A percentile compares a stretch with the other conserved stretches of the same genome.
phyloP scores from a whole-genome alignment of 92 coral and sea anemone genomes.

The Porites lobata region DNA sequence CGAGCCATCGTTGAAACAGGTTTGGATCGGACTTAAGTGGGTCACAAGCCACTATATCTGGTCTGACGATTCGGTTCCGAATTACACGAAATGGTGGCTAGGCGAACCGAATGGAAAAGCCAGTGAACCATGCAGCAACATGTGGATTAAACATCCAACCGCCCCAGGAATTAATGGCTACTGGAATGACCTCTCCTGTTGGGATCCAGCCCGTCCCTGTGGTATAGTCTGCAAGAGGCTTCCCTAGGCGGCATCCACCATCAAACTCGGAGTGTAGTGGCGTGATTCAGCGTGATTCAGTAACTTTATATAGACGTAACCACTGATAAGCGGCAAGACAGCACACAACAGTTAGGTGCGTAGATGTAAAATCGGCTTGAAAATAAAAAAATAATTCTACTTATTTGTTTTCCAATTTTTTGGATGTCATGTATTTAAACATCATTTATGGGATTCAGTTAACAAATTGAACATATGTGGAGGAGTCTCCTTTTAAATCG shows the following conservation, averaged over 20 bases:
- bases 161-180: not conserved
- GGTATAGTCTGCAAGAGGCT: not conserved
- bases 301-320: no score
- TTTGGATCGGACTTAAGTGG: not conserved
- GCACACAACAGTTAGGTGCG: no score
- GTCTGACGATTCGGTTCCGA: not conserved
- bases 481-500: no score
- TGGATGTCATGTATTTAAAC: no score
- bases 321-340: no score
- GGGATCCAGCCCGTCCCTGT: not conserved
- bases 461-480: no score
- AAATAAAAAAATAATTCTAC: no score
- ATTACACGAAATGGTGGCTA: not conserved
- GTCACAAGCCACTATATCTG: not conserved
- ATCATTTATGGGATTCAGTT: no score
- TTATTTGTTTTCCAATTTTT: no score
- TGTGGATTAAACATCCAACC: not conserved
- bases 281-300: no score
- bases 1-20: not conserved
- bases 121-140: not conserved
- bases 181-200: not conserved
- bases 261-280: not conserved
- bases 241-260: not conserved
- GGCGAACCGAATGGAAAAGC: constrained; percentile 1
- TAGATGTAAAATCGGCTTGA: no score